A percentile compares a stretch with the other conserved stretches of the same genome.
Evolutionary conservation across 2,797 vertebrate genomes (phyloP).

Genomic region (Pseudochirops corinnae): DNA sequence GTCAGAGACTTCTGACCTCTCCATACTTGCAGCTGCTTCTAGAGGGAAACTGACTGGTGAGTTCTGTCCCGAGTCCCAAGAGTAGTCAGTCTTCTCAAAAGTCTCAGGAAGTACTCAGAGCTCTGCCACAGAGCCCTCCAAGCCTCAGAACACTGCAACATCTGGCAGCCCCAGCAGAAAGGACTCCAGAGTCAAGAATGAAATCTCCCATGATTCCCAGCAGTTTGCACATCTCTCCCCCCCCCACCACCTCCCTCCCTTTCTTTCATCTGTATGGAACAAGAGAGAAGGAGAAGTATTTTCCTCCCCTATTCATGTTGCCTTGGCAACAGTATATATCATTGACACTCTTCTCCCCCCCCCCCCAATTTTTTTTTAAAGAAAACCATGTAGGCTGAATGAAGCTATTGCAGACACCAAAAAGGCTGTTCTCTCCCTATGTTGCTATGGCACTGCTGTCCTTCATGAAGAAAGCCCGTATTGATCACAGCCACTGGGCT

Average conservation of each 20-base stretch:
- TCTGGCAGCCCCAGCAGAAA: constrained; percentile 92
- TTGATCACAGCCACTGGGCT: constrained; percentile 83
- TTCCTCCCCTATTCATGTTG: constrained; percentile 83
- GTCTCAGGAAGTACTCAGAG: not conserved
- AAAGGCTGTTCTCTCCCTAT: constrained; percentile 78
- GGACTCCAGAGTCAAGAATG: constrained; percentile 86
- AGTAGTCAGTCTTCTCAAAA: constrained; percentile 2
- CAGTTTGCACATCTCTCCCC: constrained; percentile 77
- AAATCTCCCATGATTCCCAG: constrained; percentile 90
- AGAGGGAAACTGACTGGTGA: constrained; percentile 62
- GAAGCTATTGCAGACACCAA: constrained; percentile 75
- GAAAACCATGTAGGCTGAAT: constrained; percentile 82
- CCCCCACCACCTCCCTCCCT: constrained; percentile 53
- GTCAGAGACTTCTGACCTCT: not conserved
- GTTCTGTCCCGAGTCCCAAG: constrained; percentile 58
- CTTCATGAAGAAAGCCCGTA: constrained; percentile 87
- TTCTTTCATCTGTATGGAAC: constrained; percentile 81
- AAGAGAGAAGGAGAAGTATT: constrained; percentile 74
- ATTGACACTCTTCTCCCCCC: constrained; percentile 81
- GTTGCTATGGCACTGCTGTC: constrained; percentile 91
- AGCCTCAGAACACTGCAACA: constrained; percentile 84
- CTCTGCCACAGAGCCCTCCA: constrained; percentile 46
- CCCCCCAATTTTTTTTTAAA: constrained; percentile 82
- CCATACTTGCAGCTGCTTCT: constrained; percentile 29
- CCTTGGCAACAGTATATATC: constrained; percentile 89